These are phyloP conservation scores for Rhagonycha fulva DNA, from an alignment of 2,888 invertebrate genomes.

Conservation along the genomic window DNA sequence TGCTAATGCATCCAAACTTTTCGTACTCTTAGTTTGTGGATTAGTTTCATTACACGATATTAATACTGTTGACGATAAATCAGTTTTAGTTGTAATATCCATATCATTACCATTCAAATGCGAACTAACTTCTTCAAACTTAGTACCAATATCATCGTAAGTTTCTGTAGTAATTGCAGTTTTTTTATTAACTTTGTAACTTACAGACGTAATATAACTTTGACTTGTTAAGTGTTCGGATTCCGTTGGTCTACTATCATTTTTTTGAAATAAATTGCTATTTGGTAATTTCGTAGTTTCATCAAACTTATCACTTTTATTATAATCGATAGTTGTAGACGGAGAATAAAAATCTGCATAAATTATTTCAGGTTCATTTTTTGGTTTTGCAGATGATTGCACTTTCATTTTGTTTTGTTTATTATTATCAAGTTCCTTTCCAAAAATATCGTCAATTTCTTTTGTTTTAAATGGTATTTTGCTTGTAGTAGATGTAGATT, in stretches of 20 bases:
- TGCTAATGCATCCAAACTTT: conserved; percentile 12
- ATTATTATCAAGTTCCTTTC: not conserved
- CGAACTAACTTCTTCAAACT: conserved; percentile 14
- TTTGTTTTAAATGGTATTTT: conserved; percentile 11
- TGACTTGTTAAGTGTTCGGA: conserved; percentile 51
- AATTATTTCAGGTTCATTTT: conserved; percentile 40
- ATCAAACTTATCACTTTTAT: conserved; percentile 16
- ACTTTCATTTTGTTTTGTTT: conserved; percentile 9
- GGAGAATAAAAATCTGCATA: conserved; percentile 45
- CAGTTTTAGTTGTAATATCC: conserved; percentile 37
- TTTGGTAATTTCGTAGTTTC: not conserved
- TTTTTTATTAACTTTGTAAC: conserved; percentile 57
- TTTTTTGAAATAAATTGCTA: conserved; percentile 9
- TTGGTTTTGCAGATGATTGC: not conserved
- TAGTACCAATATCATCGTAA: not conserved
- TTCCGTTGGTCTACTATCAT: conserved; percentile 30
- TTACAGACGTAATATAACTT: conserved; percentile 60
- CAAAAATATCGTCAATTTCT: conserved; percentile 42
- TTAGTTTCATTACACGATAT: not conserved
- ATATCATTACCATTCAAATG: conserved; percentile 48
- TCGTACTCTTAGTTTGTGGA: not conserved
- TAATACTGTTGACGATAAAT: not conserved
- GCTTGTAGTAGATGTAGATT: not conserved
- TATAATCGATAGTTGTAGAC: conserved; percentile 34
- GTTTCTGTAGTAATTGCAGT: conserved; percentile 25